Percentiles rank a stretch among this genome's conserved stretches.
These are phyloP conservation scores for Corapipo altera DNA, from an alignment of 2,113 vertebrate genomes.

Conservation along the genomic window DNA sequence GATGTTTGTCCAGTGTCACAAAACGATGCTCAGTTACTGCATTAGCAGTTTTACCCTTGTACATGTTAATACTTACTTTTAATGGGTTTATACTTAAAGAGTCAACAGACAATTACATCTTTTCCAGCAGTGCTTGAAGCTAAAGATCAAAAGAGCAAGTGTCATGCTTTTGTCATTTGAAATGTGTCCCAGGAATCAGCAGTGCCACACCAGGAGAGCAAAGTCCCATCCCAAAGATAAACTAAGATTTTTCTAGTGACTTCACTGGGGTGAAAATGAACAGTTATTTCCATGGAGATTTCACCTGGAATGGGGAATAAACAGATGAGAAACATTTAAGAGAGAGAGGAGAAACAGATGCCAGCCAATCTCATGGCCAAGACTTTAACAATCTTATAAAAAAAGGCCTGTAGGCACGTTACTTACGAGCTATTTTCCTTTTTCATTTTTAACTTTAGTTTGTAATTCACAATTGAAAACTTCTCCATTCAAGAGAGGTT, in stretches of 20 bases:
- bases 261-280: neutral
- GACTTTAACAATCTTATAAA: neutral
- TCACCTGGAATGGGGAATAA: neutral
- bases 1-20: slow-evolving; percentile 46
- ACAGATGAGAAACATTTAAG: neutral
- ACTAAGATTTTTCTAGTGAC: neutral
- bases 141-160: neutral
- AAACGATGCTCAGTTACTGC: neutral
- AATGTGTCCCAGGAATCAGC: neutral
- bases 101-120: neutral
- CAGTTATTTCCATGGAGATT: neutral
- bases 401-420: neutral
- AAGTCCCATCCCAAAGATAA: neutral
- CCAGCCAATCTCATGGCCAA: neutral
- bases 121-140: neutral
- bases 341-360: neutral
- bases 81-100: neutral
- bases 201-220: neutral
- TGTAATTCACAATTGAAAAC: neutral
- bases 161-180: neutral
- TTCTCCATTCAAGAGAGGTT: neutral
- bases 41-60: neutral
- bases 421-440: neutral
- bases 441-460: neutral
- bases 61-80: neutral